Base-by-base conservation (phyloP, 2,113 vertebrate species). In the Strix aluco region DNA sequence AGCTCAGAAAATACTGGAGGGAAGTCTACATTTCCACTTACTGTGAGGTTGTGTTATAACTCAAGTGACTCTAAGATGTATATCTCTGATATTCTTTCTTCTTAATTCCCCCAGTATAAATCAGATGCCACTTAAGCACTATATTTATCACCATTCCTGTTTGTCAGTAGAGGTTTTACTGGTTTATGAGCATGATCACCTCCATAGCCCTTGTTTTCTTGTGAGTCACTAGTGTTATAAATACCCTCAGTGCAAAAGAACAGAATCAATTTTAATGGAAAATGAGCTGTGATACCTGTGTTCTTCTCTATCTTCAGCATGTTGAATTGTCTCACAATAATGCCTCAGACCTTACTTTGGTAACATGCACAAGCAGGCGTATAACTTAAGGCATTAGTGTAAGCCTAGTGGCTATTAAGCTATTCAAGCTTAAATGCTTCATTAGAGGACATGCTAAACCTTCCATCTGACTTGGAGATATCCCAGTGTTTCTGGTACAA, bases 181-280 rank as follows among this genome's bases (percentile, higher is more conserved):
- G 19, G 36, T 95, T 95, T 62, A 67, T 66, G 42, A 58, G 30
- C 8, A 23, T 47, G 42, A 66, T 66, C 70, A 80, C 58, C 57
- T 92, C 51, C 36, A 62, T 2, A 73, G 38, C 18, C 32, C 26
- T 69, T 82, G 71, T 47, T 79, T 85, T 89, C 49, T 65, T 91
- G 26, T 81, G 54, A 89, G 62, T 63, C 52, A 79, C 40, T 2
- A 2, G 26, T 72, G 57, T 42, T 66, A 70, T 80, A 69, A 91
- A 93, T 4, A 4, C 40, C 51, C 51, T 80, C 54, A 62, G 38
- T 34, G 46, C 32, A 54, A 62, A 75, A 77, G 70, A 40, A 42
- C 36, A 88, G 52, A 94, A 90, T 90, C 55, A 86, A 73, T 82
- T 95, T 87, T 87, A 94, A 85, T 79, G 78, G 57, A 91, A 94